phyloP scores from a whole-genome alignment of 2,113 vertebrate genomes.

The Cynopterus brachyotis region DNA sequence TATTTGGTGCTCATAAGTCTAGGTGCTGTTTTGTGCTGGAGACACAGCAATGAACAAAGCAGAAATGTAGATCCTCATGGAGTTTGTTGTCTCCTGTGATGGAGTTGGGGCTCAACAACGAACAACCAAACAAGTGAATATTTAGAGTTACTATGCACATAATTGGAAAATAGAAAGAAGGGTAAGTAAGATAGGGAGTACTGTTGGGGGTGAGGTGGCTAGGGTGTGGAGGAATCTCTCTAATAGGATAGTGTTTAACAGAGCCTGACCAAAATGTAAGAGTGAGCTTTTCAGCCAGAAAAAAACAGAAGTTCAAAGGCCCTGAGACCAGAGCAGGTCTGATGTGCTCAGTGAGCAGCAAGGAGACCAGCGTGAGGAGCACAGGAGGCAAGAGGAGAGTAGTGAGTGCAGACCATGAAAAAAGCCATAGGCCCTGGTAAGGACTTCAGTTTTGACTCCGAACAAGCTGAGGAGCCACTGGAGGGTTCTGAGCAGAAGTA shows the following conservation, averaged over 20 bases:
- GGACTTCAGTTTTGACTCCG: background rate
- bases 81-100: background rate
- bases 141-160: background rate
- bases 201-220: accelerated
- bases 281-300: background rate
- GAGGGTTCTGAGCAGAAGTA: background rate
- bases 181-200: too few species aligned
- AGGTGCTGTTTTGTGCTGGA: background rate
- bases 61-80: background rate
- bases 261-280: background rate
- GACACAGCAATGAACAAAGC: background rate
- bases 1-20: background rate
- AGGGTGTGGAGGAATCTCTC: background rate
- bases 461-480: background rate
- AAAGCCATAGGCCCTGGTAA: background rate
- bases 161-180: background rate
- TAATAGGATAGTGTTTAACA: background rate
- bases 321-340: background rate
- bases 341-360: background rate
- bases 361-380: background rate
- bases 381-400: background rate
- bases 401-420: accelerated
- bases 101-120: background rate
- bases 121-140: background rate
- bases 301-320: background rate